Evolutionary conservation across 2,113 vertebrate genomes (phyloP), one percentile per base, ranked within the genome.

Genomic region (Tympanuchus pallidicinctus): DNA sequence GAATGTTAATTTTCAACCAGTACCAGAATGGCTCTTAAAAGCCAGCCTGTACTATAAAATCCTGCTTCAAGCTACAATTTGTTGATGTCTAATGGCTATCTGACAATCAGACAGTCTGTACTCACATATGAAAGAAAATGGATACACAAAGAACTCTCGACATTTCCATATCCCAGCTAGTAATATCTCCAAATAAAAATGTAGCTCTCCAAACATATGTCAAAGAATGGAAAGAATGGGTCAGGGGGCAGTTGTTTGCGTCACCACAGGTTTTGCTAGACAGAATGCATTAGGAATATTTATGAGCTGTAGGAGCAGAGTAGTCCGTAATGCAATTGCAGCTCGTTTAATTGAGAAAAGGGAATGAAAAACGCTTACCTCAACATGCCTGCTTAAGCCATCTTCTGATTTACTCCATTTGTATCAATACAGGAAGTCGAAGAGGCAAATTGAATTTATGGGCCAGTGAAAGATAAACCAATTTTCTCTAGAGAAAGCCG

Each of bases 261-360:
- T 94, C 91, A 95, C 84, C 92, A 77, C 85, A 90, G 94, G 85
- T 97, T 96, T 96, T 79, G 22, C 96, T 93, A 97, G 97, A 97
- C 98, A 97, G 95, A 96, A 95, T 65, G 76, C 95, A 97, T 96
- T 97, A 96, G 91, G 95, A 97, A 98, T 98, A 98, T 99, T 99
- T 98, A 99, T 98, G 98, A 97, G 97, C 93, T 97, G 96, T 85
- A 77, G 77, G 96, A 98, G 97, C 97, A 98, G 97, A 98, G 98
- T 97, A 97, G 95, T 95, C 97, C 3, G 42, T 99, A 99, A 99
- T 99, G 97, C 97, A 98, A 99, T 99, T 98, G 97, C 95, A 97
- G 96, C 95, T 97, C 95, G 96, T 98, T 97, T 98, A 98, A 98
- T 98, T 98, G 98, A 98, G 98, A 98, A 98, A 98, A 94, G 93